phyloP scores from a whole-genome alignment of 1,140 invertebrate genomes.

The Drosophila nigromelanica region DNA sequence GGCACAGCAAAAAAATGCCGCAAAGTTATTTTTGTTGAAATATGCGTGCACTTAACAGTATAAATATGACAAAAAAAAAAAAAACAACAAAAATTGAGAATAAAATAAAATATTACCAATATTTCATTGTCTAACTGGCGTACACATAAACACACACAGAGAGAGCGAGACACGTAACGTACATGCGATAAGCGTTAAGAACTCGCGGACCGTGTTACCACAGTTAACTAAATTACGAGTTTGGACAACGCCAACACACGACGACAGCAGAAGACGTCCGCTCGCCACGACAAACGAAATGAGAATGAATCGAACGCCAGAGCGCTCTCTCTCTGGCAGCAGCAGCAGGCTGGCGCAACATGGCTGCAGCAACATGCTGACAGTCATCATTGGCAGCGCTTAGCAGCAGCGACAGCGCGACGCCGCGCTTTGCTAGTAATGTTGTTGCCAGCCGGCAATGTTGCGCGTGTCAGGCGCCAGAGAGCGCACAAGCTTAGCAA shows the following conservation, averaged over 20 bases:
- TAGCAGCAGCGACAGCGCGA: background rate
- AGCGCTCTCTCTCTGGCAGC: constrained; percentile 12
- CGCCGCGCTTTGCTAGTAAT: background rate
- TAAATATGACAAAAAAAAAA: constrained; percentile 21
- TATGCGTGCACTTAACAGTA: constrained; percentile 10
- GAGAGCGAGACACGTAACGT: constrained; percentile 6
- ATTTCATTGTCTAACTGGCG: constrained; percentile 43
- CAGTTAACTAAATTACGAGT: constrained; percentile 37
- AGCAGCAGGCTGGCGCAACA: background rate
- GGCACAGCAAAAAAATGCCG: constrained; percentile 2
- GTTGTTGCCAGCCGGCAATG: background rate
- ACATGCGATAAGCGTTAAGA: constrained; percentile 42
- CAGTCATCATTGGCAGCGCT: background rate
- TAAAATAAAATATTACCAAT: constrained; percentile 52
- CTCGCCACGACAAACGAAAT: constrained; percentile 47
- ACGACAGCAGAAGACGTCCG: constrained; percentile 35
- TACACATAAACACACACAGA: constrained; percentile 1
- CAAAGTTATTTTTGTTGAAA: constrained; percentile 35
- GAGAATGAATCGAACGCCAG: constrained; percentile 36
- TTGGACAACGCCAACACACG: constrained; percentile 22
- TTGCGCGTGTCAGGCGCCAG: constrained; percentile 1
- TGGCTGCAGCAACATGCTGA: background rate
- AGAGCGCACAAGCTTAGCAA: constrained; percentile 10
- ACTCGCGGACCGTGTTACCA: constrained; percentile 39
- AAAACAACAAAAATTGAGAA: constrained; percentile 25